Evolutionary conservation across 2,797 vertebrate genomes (phyloP), one percentile per base, ranked within the genome.

Genomic region (Harpagifer antarcticus): DNA sequence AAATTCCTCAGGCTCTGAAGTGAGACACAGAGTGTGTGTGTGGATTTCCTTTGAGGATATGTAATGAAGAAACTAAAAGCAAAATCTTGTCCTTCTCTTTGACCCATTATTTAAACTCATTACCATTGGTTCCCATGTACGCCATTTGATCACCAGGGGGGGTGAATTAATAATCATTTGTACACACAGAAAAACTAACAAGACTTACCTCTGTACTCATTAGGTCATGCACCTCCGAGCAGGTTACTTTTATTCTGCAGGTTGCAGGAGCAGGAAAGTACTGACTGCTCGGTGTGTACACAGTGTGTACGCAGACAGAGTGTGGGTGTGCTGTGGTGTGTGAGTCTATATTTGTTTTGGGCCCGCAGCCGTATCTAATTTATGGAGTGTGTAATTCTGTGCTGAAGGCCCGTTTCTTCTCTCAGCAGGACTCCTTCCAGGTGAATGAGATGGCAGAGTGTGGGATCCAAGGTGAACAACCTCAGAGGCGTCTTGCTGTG

Each of bases 381-480:
- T 63, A 16, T 5, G 8, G 40, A 31, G 56, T 40, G 40, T 0
- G 8, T 27, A 53, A 74, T 14, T 33, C 62, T 65, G 62, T 9
- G 23, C 63, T 79, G 11, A 76, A 62, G 5, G 16, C 45, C 42
- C 0, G 3, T 75, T n/a, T 80, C 65, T 33, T 68, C 17, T 82
- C 48, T 75, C 68, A 43, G 83, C 60, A 96, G 96, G 72, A 91
- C 78, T 20, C 85, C 87, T 75, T 73, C 44, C 79, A 47, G 84
- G 89, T 93, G 83, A 91, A 93, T 92, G 91, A 94, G 87, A 96
- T 96, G 96, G 95, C 94, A 89, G 94, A 95, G 90, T 90, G 92
- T 89, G 93, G 91, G 89, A 93, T 92, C 64, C 92, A 94, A 50
- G 92, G 92, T 84, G 94, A 96, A 40, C 62, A 73, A 23, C 59